Evolutionary conservation across 2,888 invertebrate genomes (phyloP).

Genomic region (Tiliacea citrago): DNA sequence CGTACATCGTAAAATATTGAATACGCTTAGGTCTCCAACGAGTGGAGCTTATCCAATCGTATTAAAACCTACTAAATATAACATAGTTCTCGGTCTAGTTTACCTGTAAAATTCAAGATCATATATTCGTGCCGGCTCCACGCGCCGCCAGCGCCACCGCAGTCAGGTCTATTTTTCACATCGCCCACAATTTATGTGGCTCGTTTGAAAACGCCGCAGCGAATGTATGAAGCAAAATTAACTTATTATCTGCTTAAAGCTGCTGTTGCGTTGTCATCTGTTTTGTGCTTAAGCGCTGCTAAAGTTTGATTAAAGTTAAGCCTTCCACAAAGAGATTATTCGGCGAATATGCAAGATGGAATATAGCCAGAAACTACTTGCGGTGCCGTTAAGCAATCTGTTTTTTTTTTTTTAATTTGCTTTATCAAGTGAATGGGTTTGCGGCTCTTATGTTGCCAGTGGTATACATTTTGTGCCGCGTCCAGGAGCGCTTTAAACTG

Average conservation of each 20-base stretch:
- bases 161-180: constrained; percentile 81
- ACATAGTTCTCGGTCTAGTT: constrained; percentile 59
- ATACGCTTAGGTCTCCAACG: constrained; percentile 44
- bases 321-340: constrained; percentile 46
- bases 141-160: constrained; percentile 55
- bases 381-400: constrained; percentile 30
- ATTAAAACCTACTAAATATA: constrained; percentile 66
- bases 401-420: constrained; percentile 52
- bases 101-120: constrained; percentile 76
- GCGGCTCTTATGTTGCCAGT: constrained; percentile 30
- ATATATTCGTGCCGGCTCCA: constrained; percentile 71
- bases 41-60: constrained; percentile 57
- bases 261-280: constrained; percentile 62
- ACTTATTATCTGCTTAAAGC: constrained; percentile 80
- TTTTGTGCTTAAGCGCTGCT: constrained; percentile 61
- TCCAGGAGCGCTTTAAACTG: constrained; percentile 27
- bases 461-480: constrained; percentile 48
- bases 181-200: constrained; percentile 80
- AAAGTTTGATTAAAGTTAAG: constrained; percentile 63
- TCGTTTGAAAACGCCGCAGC: constrained; percentile 74
- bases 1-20: constrained; percentile 57
- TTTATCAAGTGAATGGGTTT: constrained; percentile 47
- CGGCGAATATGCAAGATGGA: constrained; percentile 56
- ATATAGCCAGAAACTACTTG: constrained; percentile 48
- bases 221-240: constrained; percentile 81